A percentile compares a stretch with the other conserved stretches of the same genome.
Conservation (phyloP, 2,113 vertebrate species). For the Caracal caracal region DNA sequence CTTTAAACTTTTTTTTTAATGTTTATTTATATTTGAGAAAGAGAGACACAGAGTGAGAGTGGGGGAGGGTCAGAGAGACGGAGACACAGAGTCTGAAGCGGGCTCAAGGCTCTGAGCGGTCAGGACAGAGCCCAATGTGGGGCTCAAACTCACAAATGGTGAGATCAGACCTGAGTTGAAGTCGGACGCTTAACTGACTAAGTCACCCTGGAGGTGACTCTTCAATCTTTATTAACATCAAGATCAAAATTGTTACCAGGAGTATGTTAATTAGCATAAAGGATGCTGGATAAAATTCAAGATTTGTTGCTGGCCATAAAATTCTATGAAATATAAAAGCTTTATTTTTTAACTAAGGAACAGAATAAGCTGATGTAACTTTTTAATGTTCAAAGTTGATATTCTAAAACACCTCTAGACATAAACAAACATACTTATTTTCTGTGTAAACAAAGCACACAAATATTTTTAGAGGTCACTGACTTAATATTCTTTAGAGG, state of each 20-base stretch:
- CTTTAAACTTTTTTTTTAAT: background rate
- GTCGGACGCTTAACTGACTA: too few species aligned
- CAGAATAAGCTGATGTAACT: background rate
- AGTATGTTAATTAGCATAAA: conserved; percentile 48
- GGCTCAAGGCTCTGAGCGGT: too few species aligned
- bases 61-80: too few species aligned
- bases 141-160: too few species aligned
- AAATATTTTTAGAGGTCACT: conserved; percentile 57
- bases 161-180: too few species aligned
- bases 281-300: conserved; percentile 14
- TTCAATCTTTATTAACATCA: conserved; percentile 6
- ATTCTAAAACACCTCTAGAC: background rate
- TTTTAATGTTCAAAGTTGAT: background rate
- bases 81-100: too few species aligned
- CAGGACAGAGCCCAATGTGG: too few species aligned
- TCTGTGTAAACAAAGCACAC: conserved; percentile 70
- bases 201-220: background rate
- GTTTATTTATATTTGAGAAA: too few species aligned
- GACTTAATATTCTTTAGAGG: conserved; percentile 53
- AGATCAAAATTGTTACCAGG: background rate
- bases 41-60: too few species aligned
- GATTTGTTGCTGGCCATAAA: background rate
- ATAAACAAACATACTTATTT: conserved; percentile 30
- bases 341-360: conserved; percentile 27
- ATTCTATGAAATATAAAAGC: background rate